A percentile compares a stretch with the other conserved stretches of the same genome.
Evolutionary conservation across 2,113 vertebrate species (phyloP).

Genomic region (Cebidichthys violaceus): DNA sequence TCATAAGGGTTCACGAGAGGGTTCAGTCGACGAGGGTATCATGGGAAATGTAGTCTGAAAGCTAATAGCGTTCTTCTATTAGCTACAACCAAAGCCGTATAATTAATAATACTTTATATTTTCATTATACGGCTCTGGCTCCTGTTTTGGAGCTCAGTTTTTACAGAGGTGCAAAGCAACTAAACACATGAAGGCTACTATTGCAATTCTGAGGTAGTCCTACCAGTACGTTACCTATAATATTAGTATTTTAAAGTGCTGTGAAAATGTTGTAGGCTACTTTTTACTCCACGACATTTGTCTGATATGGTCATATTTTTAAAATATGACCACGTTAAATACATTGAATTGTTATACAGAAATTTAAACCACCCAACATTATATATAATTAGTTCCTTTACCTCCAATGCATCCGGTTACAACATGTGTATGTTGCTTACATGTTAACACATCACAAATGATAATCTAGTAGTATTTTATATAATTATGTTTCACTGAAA

Average conservation of each 20-base stretch:
- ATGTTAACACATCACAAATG: neutral
- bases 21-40: constrained; percentile 14
- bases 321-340: neutral
- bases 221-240: neutral
- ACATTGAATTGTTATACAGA: neutral
- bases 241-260: neutral
- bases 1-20: neutral
- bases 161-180: too few species aligned
- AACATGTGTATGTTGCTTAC: too few species aligned
- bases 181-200: too few species aligned
- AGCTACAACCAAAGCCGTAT: too few species aligned
- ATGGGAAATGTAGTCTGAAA: constrained; percentile 77
- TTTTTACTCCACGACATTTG: neutral
- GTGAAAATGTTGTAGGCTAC: too few species aligned
- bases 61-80: too few species aligned
- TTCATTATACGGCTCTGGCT: too few species aligned
- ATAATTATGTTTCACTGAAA: neutral
- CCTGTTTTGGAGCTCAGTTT: too few species aligned
- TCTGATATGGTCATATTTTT: too few species aligned
- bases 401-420: neutral
- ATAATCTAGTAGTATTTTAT: neutral
- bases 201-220: neutral
- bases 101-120: too few species aligned
- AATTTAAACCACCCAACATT: neutral
- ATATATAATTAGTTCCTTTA: neutral